Conservation (phyloP, 2,113 vertebrate genomes). For the Ramphastos sulfuratus region DNA sequence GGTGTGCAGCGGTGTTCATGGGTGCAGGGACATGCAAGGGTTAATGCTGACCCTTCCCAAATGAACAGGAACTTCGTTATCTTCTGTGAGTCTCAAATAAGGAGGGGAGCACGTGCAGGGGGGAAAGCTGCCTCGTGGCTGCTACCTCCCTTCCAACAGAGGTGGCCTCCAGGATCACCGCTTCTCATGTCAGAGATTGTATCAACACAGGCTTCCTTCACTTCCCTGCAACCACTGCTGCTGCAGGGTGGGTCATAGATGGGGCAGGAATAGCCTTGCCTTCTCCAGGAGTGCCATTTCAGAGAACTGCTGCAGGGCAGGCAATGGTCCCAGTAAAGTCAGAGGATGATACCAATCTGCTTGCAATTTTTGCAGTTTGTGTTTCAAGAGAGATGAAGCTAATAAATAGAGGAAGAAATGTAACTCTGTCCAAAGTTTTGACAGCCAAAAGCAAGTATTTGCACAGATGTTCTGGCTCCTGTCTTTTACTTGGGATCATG, state of each 20-base stretch:
- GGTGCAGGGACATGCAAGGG: background rate
- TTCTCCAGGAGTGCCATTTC: background rate
- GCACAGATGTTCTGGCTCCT: slow-evolving; percentile 14
- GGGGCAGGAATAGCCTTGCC: background rate
- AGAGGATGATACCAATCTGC: background rate
- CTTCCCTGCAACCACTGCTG: fast-evolving
- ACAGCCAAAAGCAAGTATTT: slow-evolving; percentile 27
- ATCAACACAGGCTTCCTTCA: fast-evolving
- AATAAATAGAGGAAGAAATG: slow-evolving; percentile 4
- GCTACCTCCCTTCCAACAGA: background rate
- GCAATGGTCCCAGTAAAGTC: background rate
- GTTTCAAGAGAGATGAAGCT: slow-evolving; percentile 18
- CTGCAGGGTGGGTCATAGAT: background rate
- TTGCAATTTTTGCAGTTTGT: background rate
- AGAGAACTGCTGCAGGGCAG: background rate
- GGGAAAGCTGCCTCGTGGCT: background rate
- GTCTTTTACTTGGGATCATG: background rate
- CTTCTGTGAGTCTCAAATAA: background rate
- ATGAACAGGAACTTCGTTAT: background rate
- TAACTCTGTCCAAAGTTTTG: background rate
- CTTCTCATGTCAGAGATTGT: fast-evolving
- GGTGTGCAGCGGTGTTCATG: fast-evolving
- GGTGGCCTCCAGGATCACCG: background rate
- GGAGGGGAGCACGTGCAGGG: background rate
- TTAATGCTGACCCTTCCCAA: background rate